Evolutionary conservation across 2,888 invertebrate genomes (phyloP), one percentile per base, ranked within the genome.

Genomic region (Cryptus viduatorius): DNA sequence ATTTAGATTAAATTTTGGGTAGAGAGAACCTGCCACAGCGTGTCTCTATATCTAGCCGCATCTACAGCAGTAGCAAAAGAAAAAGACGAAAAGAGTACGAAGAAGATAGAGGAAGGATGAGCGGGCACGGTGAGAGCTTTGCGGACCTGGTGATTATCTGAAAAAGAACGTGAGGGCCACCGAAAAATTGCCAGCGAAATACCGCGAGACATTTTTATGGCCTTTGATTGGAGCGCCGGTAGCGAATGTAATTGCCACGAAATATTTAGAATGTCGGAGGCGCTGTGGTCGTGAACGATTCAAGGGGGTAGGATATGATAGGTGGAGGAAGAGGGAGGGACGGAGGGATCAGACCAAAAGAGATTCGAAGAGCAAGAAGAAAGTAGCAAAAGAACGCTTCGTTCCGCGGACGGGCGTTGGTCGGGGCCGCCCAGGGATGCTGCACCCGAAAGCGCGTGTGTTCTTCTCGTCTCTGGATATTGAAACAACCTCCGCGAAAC

Each of bases 161-260:
- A 78, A 86, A 86, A 61, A 67, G 75, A 65, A 88, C 84, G 87
- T 88, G 85, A 73, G 86, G 87, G 90, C 92, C 91, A 93, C 92
- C 90, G 93, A 93, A 92, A 93, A 92, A 92, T 93, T 91, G 90
- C 87, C 89, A 89, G 83, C 87, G 87, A 87, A 89, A 90, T 90
- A 88, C 89, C 90, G 84, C 90, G 88, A 88, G 89, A 89, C 88
- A 89, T 88, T 90, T 90, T 90, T 90, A 89, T 88, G 85, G 86
- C 73, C 84, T 80, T 77, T 85, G 89, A 88, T 88, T 86, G 89
- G 86, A 88, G 89, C 88, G 86, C 87, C 88, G 87, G 87, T 86
- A 86, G 88, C 86, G 84, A 88, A 85, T 88, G 88, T 91, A 91
- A 92, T 92, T 91, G 90, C 90, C 87, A 85, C 84, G 85, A 89